Evolutionary conservation across 2,797 vertebrate species (phyloP).

Genomic region (Tinamus major): DNA sequence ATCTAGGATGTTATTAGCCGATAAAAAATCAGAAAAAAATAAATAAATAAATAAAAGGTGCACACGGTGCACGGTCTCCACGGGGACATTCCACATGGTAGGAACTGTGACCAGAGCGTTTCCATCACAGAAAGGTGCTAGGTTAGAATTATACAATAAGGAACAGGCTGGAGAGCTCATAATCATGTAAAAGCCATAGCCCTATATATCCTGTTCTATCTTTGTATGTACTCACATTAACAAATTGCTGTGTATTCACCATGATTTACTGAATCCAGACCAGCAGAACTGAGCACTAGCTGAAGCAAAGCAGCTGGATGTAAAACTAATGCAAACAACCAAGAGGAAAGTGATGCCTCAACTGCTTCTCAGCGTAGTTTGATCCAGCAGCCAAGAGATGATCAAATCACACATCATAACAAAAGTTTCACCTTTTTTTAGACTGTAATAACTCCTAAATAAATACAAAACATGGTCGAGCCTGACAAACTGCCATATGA

Average conservation of each 20-base stretch:
- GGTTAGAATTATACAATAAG: constrained; percentile 56
- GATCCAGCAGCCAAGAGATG: constrained; percentile 32
- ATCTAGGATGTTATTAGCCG: constrained; percentile 71
- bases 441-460: constrained; percentile 14
- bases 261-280: constrained; percentile 59
- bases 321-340: constrained; percentile 52
- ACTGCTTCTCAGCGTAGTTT: constrained; percentile 7
- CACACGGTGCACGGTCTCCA: background rate
- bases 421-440: constrained; percentile 48
- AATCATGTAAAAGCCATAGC: constrained; percentile 62
- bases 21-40: background rate
- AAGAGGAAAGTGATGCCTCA: constrained; percentile 33
- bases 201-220: constrained; percentile 38
- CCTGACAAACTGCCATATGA: background rate
- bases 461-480: constrained; percentile 36
- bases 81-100: constrained; percentile 67
- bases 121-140: constrained; percentile 51
- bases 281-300: constrained; percentile 37
- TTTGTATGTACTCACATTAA: constrained; percentile 43
- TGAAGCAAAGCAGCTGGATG: constrained; percentile 61
- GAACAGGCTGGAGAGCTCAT: constrained; percentile 32
- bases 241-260: constrained; percentile 71
- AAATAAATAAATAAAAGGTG: background rate
- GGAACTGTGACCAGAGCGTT: constrained; percentile 56
- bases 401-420: constrained; percentile 15